phyloP scores from a whole-genome alignment of 2,888 invertebrate genomes.

The Cinara cedri region DNA sequence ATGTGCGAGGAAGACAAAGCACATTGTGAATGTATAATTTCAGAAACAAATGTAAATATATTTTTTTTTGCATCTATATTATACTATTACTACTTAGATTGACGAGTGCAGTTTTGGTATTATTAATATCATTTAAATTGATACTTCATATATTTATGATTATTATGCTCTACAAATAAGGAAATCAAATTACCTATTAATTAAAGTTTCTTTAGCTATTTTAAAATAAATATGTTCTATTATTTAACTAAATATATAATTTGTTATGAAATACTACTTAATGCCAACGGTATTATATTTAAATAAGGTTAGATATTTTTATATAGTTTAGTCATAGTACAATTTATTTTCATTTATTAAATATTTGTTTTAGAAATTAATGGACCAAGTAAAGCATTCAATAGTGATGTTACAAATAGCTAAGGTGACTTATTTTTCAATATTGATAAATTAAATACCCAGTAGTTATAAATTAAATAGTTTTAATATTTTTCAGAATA shows the following conservation, averaged over 20 bases:
- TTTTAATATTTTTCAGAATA: conserved; percentile 70
- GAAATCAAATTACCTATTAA: too few species aligned
- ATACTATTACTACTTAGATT: background rate
- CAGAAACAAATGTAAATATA: conserved; percentile 73
- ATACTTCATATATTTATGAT: too few species aligned
- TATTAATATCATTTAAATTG: too few species aligned
- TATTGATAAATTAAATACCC: conserved; percentile 1
- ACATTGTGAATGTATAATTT: conserved; percentile 74
- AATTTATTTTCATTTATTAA: background rate
- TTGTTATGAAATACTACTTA: too few species aligned
- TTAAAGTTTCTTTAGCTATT: too few species aligned
- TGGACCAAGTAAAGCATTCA: conserved; percentile 97
- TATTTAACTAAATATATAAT: too few species aligned
- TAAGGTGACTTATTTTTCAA: conserved; percentile 71
- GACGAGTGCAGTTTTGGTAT: too few species aligned
- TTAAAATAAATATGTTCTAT: too few species aligned
- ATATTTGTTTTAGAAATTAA: conserved; percentile 76
- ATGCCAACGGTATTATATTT: too few species aligned
- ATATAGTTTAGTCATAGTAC: too few species aligned
- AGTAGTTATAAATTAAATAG: conserved; percentile 14
- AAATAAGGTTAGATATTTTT: too few species aligned
- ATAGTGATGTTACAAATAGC: conserved; percentile 97
- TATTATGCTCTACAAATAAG: too few species aligned
- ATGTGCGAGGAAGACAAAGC: conserved; percentile 71
- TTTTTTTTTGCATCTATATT: background rate